Base-by-base conservation (phyloP, 1,140 invertebrate species). In the Scaptomyza pallida region DNA sequence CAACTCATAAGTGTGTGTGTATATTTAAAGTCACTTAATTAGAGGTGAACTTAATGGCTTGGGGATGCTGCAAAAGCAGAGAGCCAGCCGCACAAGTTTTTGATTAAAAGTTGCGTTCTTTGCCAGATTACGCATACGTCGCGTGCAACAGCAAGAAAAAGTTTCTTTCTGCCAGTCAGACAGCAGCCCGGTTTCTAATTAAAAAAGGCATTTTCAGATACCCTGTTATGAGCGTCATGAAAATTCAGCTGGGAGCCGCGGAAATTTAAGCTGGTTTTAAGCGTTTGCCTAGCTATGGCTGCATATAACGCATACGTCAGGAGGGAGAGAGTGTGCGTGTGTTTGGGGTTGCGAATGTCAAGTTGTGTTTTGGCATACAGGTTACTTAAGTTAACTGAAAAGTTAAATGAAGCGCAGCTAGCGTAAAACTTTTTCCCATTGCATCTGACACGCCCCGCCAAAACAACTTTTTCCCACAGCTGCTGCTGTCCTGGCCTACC, bases 61-160 rank as follows among this genome's bases (percentile, higher is more conserved):
- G n/a, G 35, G n/a, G 26, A 9, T 88, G 70, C 64, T n/a, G n/a
- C 51, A 60, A 52, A 59, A 63, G 63, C 60, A 69, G 26, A 30
- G 51, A 48, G 48, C 50, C 52, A 48, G 48, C 50, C 52, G 61
- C 77, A 72, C 63, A 86, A 88, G 82, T 88, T 86, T 86, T 82
- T 78, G 82, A 88, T 70, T 81, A 78, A 86, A 77, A 86, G 82
- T 86, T 88, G 48, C 13, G 23, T 30, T 16, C 65, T 6, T 54
- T 51, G 26, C 23, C 17, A 80, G 73, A 68, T 78, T 74, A 80
- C 73, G 69, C 80, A 85, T 83, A 82, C 78, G 69, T 41, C 59
- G 45, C 73, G 60, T 71, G 41, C 26, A 50, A 63, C 17, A 74
- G 15, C n/a, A n/a, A n/a, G 17, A 48, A 48, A 85, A 79, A 80